These are phyloP conservation scores for Coendou prehensilis DNA, from an alignment of 2,797 vertebrate species.

Conservation along the genomic window DNA sequence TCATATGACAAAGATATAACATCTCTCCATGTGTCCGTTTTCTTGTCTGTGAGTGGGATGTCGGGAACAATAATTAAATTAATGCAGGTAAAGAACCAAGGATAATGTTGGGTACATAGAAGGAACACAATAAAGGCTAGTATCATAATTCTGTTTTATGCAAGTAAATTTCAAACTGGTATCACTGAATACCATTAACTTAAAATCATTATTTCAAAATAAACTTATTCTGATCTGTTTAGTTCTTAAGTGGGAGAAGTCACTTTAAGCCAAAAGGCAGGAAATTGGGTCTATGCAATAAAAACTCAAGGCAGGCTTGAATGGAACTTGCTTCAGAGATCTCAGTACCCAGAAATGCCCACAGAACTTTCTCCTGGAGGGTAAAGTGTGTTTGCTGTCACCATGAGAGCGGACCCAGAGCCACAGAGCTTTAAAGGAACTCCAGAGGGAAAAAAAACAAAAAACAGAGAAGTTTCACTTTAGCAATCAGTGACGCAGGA, in stretches of 20 bases:
- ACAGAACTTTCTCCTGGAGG: neutral
- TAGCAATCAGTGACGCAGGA: neutral
- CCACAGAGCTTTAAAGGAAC: neutral
- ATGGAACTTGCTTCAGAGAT: neutral
- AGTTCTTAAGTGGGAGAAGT: slow-evolving; percentile 44
- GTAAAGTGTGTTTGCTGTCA: neutral
- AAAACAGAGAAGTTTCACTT: neutral
- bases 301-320: slow-evolving; percentile 27
- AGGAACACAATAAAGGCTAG: neutral
- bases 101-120: neutral
- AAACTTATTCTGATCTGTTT: slow-evolving; percentile 1
- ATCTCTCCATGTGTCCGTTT: neutral
- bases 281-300: neutral
- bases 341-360: neutral
- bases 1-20: neutral
- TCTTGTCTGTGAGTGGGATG: neutral
- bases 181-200: neutral
- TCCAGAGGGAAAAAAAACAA: neutral
- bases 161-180: slow-evolving; percentile 55
- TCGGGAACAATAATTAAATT: neutral
- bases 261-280: slow-evolving; percentile 13
- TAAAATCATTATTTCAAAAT: slow-evolving; percentile 68
- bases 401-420: neutral
- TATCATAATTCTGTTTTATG: neutral
- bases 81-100: slow-evolving; percentile 35